Evolutionary conservation across 1,140 invertebrate species (phyloP), one percentile per base, ranked within the genome.

Genomic region (Leptinotarsa defecta): DNA sequence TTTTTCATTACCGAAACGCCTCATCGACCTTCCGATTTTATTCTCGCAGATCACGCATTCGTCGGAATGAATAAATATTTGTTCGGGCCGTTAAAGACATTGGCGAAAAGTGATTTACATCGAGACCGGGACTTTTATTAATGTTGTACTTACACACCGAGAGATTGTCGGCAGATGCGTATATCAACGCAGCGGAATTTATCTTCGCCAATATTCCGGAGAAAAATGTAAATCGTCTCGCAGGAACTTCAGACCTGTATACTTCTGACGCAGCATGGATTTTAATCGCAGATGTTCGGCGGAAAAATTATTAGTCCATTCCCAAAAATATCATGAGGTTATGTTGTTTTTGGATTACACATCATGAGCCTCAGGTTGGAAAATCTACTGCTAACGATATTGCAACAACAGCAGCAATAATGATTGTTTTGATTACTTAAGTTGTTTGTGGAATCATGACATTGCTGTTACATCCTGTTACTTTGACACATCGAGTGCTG

Each of bases 31-130:
- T 57, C 52, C 52, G 52, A 57, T n/a, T n/a, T 57, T 57, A 57
- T 57, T n/a, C 17, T 57, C 52, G 13, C 6, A 57, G 13, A n/a
- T 57, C 52, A 57, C 52, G 52, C 52, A 57, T 57, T 15, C 52
- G 6, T 57, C 52, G 17, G n/a, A 57, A 57, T 57, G 1, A 57
- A 57, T 57, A 57, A 57, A 57, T 15, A 43, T 34, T 68, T 27
- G 15, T 43, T 68, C 65, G 19, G 65, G 15, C n/a, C 65, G 65
- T 43, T 43, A 3, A 68, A 68, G 65, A 68, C 65, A 34, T 24
- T 43, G 24, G 65, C 24, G 22, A 68, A 68, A 43, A 24, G 22
- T 57, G 52, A 57, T 57, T 57, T 57, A 57, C 52, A 19, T 57
- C 52, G 52, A 57, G 52, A 57, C 52, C 4, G 34, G 34, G n/a